phyloP scores from a whole-genome alignment of 2,888 invertebrate genomes.

The Platycnemis pennipes region DNA sequence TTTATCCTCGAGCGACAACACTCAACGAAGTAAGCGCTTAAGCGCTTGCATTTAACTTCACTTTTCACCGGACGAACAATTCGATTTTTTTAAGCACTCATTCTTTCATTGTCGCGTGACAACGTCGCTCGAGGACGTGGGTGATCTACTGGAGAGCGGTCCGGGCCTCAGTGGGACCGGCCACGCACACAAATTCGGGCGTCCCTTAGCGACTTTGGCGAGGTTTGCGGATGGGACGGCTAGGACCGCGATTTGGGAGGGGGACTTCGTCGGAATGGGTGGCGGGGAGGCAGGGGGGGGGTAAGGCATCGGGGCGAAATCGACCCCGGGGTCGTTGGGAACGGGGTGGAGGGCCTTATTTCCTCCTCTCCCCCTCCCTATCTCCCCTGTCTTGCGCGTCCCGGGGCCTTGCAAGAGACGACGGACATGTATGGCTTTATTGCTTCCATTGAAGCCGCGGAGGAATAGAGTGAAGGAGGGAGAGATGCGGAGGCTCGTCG shows the following conservation, averaged over 20 bases:
- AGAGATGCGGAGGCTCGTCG: neutral
- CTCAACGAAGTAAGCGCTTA: neutral
- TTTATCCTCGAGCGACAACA: neutral
- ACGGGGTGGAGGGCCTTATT: neutral
- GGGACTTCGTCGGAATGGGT: neutral
- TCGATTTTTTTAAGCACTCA: too few relatives aligned
- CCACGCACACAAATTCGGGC: too few relatives aligned
- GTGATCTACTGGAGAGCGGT: neutral
- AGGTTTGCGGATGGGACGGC: neutral
- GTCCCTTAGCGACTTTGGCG: too few relatives aligned
- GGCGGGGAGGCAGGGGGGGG: neutral
- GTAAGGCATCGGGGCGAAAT: neutral
- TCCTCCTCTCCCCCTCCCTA: too few relatives aligned
- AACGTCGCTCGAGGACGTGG: too few relatives aligned
- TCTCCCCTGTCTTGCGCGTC: neutral
- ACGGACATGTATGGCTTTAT: neutral
- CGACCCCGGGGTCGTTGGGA: neutral
- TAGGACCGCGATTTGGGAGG: neutral
- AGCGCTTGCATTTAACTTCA: neutral
- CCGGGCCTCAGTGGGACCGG: neutral
- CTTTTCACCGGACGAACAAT: neutral
- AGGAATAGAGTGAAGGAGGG: neutral
- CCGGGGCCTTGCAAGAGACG: neutral
- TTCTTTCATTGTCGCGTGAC: too few relatives aligned
- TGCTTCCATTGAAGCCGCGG: conserved; percentile 6